A percentile compares a stretch with the other conserved stretches of the same genome.
phyloP scores from a whole-genome alignment of 2,113 vertebrate genomes.

The Ondatra zibethicus region DNA sequence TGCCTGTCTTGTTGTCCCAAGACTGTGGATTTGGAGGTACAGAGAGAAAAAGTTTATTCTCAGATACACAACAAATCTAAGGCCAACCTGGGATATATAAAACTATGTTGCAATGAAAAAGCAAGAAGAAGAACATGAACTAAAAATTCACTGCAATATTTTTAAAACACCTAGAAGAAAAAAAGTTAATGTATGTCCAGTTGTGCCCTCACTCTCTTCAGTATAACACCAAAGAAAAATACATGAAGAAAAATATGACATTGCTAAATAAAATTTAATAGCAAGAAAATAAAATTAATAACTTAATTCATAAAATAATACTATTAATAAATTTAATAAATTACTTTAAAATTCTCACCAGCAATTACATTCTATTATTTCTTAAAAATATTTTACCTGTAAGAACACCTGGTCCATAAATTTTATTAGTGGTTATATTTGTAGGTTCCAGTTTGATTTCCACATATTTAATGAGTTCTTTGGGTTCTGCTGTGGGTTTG shows the following conservation, averaged over 20 bases:
- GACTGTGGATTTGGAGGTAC: neutral
- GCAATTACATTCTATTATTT: neutral
- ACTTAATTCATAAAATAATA: neutral
- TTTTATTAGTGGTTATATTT: neutral
- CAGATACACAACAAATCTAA: neutral
- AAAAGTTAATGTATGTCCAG: neutral
- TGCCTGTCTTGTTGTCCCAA: neutral
- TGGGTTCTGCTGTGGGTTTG: neutral
- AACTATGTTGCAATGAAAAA: neutral
- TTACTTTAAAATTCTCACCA: neutral
- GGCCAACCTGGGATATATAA: neutral
- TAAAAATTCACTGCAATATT: neutral
- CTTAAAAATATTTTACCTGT: neutral
- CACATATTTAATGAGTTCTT: neutral
- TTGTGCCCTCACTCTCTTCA: neutral
- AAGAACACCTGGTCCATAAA: neutral
- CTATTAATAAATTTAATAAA: neutral
- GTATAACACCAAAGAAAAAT: neutral
- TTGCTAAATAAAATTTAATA: neutral
- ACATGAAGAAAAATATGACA: neutral
- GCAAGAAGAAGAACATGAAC: neutral
- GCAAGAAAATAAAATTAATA: neutral
- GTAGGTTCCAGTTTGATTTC: neutral
- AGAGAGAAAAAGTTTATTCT: neutral
- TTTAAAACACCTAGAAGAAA: constrained; percentile 3